Percentiles rank a stretch among this genome's conserved stretches.
Evolutionary conservation across 2,113 vertebrate species (phyloP).

Genomic region (Oreocharis arfaki): DNA sequence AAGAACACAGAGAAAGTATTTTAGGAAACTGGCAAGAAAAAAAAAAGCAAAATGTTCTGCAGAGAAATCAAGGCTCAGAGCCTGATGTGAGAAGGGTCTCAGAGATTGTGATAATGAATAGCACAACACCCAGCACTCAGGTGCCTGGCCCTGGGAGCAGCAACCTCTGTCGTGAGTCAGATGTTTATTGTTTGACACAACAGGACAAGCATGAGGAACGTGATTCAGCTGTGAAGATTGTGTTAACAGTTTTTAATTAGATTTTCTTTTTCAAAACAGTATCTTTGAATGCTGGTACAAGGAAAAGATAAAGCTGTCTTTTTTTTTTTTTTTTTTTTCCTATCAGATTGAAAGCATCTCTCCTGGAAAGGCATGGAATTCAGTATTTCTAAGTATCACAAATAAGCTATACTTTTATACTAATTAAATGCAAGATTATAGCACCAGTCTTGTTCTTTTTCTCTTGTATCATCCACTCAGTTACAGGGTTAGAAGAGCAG

Average conservation of each 20-base stretch:
- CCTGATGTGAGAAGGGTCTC: background rate
- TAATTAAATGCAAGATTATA: background rate
- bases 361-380: background rate
- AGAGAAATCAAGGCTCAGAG: background rate
- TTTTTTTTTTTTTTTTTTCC: background rate
- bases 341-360: background rate
- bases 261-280: constrained; percentile 1
- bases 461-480: background rate
- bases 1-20: background rate
- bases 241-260: constrained; percentile 21
- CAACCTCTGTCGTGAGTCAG: background rate
- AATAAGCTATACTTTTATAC: background rate
- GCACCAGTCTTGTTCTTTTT: background rate
- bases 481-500: background rate
- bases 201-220: background rate
- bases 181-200: background rate
- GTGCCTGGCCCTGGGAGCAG: background rate
- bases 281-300: background rate
- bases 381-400: background rate
- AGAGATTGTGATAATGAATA: background rate
- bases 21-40: background rate
- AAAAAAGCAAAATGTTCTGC: background rate
- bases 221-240: background rate
- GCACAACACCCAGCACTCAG: background rate
- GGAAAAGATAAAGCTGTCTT: background rate